phyloP scores from a whole-genome alignment of 2,113 vertebrate species.

The Dicerorhinus sumatrensis region DNA sequence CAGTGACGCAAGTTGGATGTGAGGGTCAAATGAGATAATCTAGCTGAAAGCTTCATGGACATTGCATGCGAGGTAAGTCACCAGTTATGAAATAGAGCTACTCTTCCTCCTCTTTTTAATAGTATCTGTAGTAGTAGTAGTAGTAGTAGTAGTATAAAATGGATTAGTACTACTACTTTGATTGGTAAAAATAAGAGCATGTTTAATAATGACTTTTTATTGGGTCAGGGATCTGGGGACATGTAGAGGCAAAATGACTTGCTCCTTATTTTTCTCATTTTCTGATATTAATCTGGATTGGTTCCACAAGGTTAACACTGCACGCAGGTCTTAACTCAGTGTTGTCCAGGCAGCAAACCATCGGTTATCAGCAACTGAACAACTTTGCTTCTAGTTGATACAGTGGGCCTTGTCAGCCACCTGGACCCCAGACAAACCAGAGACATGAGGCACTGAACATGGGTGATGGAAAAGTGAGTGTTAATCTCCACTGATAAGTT shows the following conservation, averaged over 20 bases:
- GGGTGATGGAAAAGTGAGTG: background rate
- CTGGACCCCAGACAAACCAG: background rate
- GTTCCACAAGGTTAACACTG: background rate
- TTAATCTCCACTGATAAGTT: background rate
- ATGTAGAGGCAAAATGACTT: background rate
- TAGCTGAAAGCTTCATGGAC: background rate
- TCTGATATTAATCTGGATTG: background rate
- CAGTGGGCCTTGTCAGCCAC: background rate
- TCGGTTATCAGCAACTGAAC: background rate
- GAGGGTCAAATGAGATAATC: background rate
- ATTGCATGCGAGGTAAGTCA: background rate
- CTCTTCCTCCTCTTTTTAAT: background rate
- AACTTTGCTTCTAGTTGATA: background rate
- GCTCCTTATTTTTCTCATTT: background rate
- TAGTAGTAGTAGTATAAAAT: background rate
- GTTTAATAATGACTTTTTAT: background rate
- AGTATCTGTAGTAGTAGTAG: background rate
- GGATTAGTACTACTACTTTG: background rate
- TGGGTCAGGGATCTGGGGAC: background rate
- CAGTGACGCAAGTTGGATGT: background rate
- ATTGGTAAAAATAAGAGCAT: background rate
- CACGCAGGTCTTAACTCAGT: background rate
- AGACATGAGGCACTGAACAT: background rate
- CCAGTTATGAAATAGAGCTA: background rate
- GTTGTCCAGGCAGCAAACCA: background rate